A percentile compares a stretch with the other conserved stretches of the same genome.
Evolutionary conservation across 1,140 invertebrate genomes (phyloP).

Genomic region (Drosophila subobscura): DNA sequence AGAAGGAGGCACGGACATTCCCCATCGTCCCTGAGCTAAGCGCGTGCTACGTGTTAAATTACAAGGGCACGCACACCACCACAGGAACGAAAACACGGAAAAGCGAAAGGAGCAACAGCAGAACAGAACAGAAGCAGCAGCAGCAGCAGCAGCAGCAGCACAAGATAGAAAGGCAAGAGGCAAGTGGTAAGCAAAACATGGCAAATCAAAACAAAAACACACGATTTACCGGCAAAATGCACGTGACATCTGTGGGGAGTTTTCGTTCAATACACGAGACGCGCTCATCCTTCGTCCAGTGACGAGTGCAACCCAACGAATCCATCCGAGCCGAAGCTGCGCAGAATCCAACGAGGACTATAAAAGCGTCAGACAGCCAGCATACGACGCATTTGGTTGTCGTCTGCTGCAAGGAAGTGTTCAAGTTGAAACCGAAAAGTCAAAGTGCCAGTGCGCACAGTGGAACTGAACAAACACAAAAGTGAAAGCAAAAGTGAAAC

Average conservation of each 20-base stretch:
- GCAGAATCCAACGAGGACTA: constrained; percentile 63
- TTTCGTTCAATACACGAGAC: neutral
- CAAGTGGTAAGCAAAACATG: constrained; percentile 42
- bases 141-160: constrained; percentile 22
- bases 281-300: constrained; percentile 9
- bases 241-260: constrained; percentile 44
- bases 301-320: constrained; percentile 38
- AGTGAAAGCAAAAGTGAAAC: constrained; percentile 74
- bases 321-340: constrained; percentile 24
- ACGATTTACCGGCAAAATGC: constrained; percentile 73
- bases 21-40: neutral
- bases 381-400: constrained; percentile 56
- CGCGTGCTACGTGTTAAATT: constrained; percentile 51
- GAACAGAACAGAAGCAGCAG: constrained; percentile 25
- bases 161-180: constrained; percentile 26
- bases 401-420: constrained; percentile 51
- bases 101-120: constrained; percentile 61
- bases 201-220: constrained; percentile 78
- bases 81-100: constrained; percentile 21
- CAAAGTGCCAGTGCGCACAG: neutral
- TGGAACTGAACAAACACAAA: neutral
- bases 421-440: neutral
- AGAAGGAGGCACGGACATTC: neutral
- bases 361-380: constrained; percentile 51
- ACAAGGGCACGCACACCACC: constrained; percentile 57